phyloP scores from a whole-genome alignment of 2,113 vertebrate genomes.

The Leuciscus idus region DNA sequence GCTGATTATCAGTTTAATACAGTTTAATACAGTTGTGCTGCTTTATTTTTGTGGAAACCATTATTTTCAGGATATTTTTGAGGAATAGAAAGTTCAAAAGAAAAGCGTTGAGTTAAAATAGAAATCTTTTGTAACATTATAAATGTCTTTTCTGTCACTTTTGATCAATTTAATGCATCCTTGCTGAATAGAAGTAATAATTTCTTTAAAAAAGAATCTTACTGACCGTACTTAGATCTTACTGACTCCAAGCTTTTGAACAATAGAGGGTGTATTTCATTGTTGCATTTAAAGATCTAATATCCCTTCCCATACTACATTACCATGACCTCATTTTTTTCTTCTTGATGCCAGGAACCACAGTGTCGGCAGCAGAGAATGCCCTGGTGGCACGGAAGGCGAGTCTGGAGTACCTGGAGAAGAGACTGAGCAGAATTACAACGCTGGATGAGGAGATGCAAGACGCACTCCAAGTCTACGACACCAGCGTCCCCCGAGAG shows the following conservation, averaged over 20 bases:
- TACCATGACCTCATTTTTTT: not conserved
- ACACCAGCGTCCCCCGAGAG: slow-evolving; percentile 76
- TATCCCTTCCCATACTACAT: not conserved
- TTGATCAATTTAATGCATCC: not conserved
- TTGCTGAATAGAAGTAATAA: not conserved
- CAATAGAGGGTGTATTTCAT: not conserved
- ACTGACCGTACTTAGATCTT: too few species aligned
- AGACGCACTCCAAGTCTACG: slow-evolving; percentile 85
- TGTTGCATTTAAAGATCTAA: not conserved
- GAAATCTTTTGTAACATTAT: too few species aligned
- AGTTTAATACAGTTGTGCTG: not conserved
- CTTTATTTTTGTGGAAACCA: not conserved
- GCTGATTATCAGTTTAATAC: not conserved
- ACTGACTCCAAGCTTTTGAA: not conserved
- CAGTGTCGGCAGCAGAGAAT: slow-evolving; percentile 77
- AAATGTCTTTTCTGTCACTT: not conserved
- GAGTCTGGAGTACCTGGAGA: slow-evolving; percentile 83
- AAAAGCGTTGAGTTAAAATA: too few species aligned
- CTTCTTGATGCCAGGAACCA: slow-evolving; percentile 78
- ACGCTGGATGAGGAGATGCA: slow-evolving; percentile 79
- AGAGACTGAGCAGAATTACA: slow-evolving; percentile 78
- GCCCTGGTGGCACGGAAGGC: slow-evolving; percentile 80
- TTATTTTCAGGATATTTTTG: not conserved
- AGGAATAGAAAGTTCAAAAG: not conserved
- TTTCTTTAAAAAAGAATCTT: not conserved